Conservation (phyloP, 2,113 vertebrate genomes). For the Cephalophus harveyi region DNA sequence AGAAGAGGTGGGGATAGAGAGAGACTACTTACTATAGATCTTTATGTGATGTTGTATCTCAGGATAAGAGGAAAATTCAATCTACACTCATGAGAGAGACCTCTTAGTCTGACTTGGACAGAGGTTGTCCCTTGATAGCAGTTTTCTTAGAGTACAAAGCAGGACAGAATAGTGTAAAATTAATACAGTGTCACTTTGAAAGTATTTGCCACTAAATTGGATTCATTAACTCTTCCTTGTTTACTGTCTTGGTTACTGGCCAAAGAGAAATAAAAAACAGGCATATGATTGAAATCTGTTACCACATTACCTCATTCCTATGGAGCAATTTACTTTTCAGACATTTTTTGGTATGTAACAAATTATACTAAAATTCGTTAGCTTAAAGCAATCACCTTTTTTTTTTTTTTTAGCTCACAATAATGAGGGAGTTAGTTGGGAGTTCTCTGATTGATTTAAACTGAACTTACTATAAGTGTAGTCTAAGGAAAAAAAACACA, state of each 20-base stretch:
- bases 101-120: not conserved
- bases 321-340: not conserved
- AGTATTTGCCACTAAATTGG: not conserved
- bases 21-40: not conserved
- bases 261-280: not conserved
- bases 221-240: not conserved
- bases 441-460: not conserved
- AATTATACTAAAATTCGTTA: not conserved
- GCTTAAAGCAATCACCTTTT: not conserved
- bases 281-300: not conserved
- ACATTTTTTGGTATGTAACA: not conserved
- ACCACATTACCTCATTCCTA: not conserved
- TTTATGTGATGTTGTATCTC: not conserved
- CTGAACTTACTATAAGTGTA: not conserved
- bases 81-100: not conserved
- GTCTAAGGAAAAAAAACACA: not conserved
- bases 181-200: not conserved
- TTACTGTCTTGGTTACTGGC: not conserved
- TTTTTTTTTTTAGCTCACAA: not conserved
- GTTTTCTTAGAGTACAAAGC: not conserved
- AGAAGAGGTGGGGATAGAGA: accelerated
- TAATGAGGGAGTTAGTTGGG: not conserved
- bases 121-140: not conserved
- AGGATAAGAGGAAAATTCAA: not conserved
- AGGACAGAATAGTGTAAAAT: not conserved